Evolutionary conservation across 1,140 invertebrate species (phyloP), one percentile per base, ranked within the genome.

Genomic region (Mercenaria mercenaria): DNA sequence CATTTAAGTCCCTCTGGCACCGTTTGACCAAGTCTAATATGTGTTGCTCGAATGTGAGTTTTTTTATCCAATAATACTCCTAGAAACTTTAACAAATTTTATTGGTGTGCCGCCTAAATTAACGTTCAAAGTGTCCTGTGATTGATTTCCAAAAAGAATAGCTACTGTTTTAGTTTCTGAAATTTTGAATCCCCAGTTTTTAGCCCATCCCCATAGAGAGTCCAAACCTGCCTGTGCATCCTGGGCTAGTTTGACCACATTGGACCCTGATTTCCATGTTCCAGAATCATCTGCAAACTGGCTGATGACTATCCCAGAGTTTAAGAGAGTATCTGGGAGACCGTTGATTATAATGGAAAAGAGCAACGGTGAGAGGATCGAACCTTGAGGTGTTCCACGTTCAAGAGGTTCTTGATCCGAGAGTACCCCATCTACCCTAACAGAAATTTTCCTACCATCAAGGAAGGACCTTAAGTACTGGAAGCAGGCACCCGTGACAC

Each of bases 261-360:
- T 82, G 47, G 47, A 37, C 10, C 80, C 80, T n/a, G 59, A 8
- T 61, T 32, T 11, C 80, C 80, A 82, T 0, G 59, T n/a, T 8
- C 32, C 52, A 23, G 80, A 82, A 43, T 82, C 80, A 82, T 82
- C 80, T 20, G 39, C 80, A 43, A 82, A 82, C 39, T 82, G 80
- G 34, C 80, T 82, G 4, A 23, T 20, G 39, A 39, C n/a, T 47
- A 80, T 80, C 10, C 41, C 34, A 15, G 77, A 32, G 2, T 18
- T 11, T 23, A 37, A 80, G 32, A 85, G 26, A 15, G 61, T 72
- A 50, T 72, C 82, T 23, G 67, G 82, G 1, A 85, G 41, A 34
- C 59, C 59, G 39, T 83, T 67, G 15, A 83, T 69, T 64, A 83
- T 26, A 23, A 83, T 26, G 13, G 26, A 61, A 50, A 82, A 83